Evolutionary conservation across 2,888 invertebrate genomes (phyloP), one percentile per base, ranked within the genome.

Genomic region (Keiferia lycopersicella): DNA sequence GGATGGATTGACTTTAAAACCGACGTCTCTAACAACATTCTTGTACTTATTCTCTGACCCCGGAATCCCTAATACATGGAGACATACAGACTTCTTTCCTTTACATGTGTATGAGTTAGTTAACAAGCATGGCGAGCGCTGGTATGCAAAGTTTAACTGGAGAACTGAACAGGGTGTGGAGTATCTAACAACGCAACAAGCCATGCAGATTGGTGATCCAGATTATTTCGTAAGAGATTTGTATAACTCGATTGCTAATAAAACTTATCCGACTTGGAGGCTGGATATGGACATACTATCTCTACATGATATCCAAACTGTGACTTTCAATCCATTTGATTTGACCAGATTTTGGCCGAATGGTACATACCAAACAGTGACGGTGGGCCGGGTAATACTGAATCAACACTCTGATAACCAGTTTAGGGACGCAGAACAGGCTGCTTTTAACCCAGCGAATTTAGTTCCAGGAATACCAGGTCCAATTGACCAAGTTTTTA

Each of bases 1-100:
- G 53, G 62, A 62, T 22, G 12, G 34, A n/a, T 6, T 39, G 4
- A 53, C n/a, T 34, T 39, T 51, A 22, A 34, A 20, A 20, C 62
- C 62, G 1, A 7, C n/a, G 8, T 11, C 53, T 8, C 18, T 62
- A 20, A 38, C 51, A 8, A 4, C 38, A 20, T 22, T 94, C 12
- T 89, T 96, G 79, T 95, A 97, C 88, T 83, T 97, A 67, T 95
- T 96, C 75, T 94, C 96, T 10, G 98, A 98, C 86, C 94, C 96
- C 71, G 98, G 98, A n/a, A 95, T 96, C 68, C 98, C 98, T 0
- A 96, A 97, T 81, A 98, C 98, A 8, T 95, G 94, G 82, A 93
- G 98, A 64, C 95, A 95, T 83, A 98, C 98, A 97, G 95, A 98
- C 75, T 96, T 95, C 50, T 98, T 97, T 75, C 96, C 97, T 0